A percentile compares a stretch with the other conserved stretches of the same genome.
These are phyloP conservation scores for Eristalis tenax DNA, from an alignment of 2,888 invertebrate species.

Conservation along the genomic window DNA sequence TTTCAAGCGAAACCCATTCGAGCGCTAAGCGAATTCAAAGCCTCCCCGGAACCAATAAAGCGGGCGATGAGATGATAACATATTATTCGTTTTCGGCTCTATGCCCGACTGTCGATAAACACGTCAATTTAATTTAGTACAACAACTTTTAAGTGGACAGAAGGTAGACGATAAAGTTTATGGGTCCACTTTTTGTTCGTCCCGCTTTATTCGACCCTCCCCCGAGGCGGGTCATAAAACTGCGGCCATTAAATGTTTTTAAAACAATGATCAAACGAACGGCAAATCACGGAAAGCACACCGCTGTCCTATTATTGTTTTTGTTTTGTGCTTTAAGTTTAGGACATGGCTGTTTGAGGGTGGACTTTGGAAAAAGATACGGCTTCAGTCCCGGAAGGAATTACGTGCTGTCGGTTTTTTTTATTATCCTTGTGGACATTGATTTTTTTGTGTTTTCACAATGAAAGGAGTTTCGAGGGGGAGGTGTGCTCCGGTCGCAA, in stretches of 20 bases:
- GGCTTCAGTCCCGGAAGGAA: not conserved
- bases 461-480: not conserved
- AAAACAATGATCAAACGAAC: constrained; percentile 44
- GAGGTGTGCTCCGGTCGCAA: not conserved
- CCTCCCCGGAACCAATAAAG: not conserved
- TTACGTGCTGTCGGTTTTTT: constrained; percentile 2
- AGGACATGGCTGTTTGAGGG: not conserved
- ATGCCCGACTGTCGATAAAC: constrained; percentile 24
- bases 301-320: not conserved
- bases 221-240: constrained; percentile 5
- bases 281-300: constrained; percentile 9
- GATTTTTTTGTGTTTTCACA: not conserved
- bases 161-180: constrained; percentile 36
- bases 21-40: not conserved
- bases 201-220: not conserved
- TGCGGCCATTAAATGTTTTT: constrained; percentile 33
- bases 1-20: not conserved
- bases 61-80: not conserved
- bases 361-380: not conserved
- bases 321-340: not conserved
- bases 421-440: constrained; percentile 6
- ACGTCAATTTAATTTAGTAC: constrained; percentile 41
- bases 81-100: not conserved
- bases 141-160: constrained; percentile 44
- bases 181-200: not conserved